These are phyloP conservation scores for Metalampra italica DNA, from an alignment of 2,888 invertebrate genomes.

Conservation along the genomic window DNA sequence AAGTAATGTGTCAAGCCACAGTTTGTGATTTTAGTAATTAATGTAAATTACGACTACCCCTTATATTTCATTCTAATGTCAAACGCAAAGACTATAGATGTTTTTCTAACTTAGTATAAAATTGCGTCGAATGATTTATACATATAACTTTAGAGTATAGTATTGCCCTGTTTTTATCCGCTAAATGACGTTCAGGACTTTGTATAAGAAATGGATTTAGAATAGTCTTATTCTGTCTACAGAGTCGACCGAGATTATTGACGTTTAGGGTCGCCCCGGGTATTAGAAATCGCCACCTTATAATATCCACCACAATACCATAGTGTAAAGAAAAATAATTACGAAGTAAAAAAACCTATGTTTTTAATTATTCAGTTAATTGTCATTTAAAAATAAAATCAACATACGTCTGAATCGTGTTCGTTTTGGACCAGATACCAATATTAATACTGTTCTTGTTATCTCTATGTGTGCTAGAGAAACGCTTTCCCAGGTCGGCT, in stretches of 20 bases:
- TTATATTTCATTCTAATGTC: neutral
- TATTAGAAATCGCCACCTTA: neutral
- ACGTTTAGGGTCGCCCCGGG: neutral
- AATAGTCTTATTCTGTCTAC: conserved; percentile 24
- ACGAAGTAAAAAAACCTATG: no score
- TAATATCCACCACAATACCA: no score
- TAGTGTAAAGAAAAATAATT: no score
- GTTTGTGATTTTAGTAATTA: conserved; percentile 18
- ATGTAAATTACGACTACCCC: conserved; percentile 9
- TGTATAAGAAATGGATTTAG: conserved; percentile 24
- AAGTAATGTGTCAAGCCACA: conserved; percentile 18
- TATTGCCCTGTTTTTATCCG: neutral
- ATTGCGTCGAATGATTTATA: neutral
- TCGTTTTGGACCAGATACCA: no score
- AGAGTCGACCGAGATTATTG: neutral
- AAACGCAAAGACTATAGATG: neutral
- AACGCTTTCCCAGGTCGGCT: no score
- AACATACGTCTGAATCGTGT: no score
- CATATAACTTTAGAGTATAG: neutral
- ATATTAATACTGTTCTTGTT: no score
- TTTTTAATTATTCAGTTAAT: no score
- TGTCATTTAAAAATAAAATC: no score
- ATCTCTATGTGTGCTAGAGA: no score
- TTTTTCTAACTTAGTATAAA: neutral
- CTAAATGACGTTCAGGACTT: neutral